Base-by-base conservation (phyloP, 2,113 vertebrate species). In the Trematomus loennbergii region DNA sequence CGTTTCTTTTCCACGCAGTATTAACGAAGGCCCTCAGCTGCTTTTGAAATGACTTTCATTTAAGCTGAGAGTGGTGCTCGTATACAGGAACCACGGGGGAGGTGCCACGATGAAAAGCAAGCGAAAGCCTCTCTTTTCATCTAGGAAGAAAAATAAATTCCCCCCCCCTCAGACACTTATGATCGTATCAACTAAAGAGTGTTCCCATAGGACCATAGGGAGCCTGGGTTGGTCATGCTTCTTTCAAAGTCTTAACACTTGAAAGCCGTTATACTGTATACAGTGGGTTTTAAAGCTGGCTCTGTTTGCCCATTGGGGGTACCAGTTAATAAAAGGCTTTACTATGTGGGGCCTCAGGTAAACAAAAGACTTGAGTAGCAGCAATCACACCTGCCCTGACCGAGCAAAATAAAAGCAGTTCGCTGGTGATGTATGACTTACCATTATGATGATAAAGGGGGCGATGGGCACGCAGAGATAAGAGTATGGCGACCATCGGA, bases 381-480 rank as follows among this genome's bases (percentile, higher is more conserved):
- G 25, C 3, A 57, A 52, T 64, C 75, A 54, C 79, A 81, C 72
- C 81, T 87, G 61, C 78, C 46, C 52, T 10, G 18, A 25, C 54
- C 40, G 29, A 60, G 29, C 62, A 72, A 68, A 85, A 88, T 55
- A 87, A 75, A 17, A 69, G 71, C 67, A 52, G 68, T 22, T 10
- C 72, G 70, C 10, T 15, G 75, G 46, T 84, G 83, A 88, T 83
- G 83, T 86, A 82, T 87, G 89, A 88, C 76, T 68, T 52, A 59
- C 77, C 73, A 87, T 91, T 88, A 82, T 29, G n/a, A 22, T 86
- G 91, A 92, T 93, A 90, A 93, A 90, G 73, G 63, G 64, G 73
- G 25, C 29, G 78, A 86, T 79, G 79, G 86, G 85, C 83, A 74
- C 10, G 3, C 54, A 17, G 73, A 92, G 94, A 95, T 95, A 92